phyloP scores from a whole-genome alignment of 1,140 invertebrate genomes.

The Polyergus mexicanus region DNA sequence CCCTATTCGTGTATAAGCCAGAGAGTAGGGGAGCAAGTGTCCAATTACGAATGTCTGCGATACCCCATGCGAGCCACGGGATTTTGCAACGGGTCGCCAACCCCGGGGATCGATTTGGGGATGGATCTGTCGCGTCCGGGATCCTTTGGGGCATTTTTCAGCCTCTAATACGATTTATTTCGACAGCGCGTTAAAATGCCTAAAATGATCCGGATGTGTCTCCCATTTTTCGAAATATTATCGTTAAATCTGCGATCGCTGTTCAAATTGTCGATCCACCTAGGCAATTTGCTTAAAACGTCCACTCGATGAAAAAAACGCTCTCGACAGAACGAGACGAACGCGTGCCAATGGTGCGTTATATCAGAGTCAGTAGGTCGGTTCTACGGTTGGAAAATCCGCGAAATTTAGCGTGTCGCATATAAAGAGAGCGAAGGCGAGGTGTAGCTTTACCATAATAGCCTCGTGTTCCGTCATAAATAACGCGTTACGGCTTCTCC shows the following conservation, averaged over 20 bases:
- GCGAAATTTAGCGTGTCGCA: constrained; percentile 38
- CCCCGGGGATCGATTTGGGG: constrained; percentile 11
- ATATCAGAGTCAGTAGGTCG: constrained; percentile 68
- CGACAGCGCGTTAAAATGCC: constrained; percentile 38
- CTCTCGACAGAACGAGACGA: neutral
- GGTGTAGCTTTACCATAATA: constrained; percentile 35
- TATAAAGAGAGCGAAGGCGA: neutral
- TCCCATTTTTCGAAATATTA: constrained; percentile 45
- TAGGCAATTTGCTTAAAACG: constrained; percentile 39
- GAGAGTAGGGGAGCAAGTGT: constrained; percentile 62
- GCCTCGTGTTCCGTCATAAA: constrained; percentile 62
- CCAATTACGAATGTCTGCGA: constrained; percentile 69
- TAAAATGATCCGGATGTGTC: neutral
- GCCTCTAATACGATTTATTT: constrained; percentile 41
- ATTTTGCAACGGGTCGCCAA: constrained; percentile 28
- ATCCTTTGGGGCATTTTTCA: constrained; percentile 31
- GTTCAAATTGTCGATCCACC: constrained; percentile 16
- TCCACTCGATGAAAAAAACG: constrained; percentile 46
- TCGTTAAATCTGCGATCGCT: constrained; percentile 11
- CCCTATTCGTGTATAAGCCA: constrained; percentile 38
- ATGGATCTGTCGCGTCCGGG: neutral
- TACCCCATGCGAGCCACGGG: constrained; percentile 56
- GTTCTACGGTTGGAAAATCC: constrained; percentile 49
- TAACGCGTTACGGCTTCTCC: constrained; percentile 56
- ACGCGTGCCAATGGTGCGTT: constrained; percentile 54